Evolutionary conservation across 2,888 invertebrate genomes (phyloP).

Genomic region (Ennomos erosarius): DNA sequence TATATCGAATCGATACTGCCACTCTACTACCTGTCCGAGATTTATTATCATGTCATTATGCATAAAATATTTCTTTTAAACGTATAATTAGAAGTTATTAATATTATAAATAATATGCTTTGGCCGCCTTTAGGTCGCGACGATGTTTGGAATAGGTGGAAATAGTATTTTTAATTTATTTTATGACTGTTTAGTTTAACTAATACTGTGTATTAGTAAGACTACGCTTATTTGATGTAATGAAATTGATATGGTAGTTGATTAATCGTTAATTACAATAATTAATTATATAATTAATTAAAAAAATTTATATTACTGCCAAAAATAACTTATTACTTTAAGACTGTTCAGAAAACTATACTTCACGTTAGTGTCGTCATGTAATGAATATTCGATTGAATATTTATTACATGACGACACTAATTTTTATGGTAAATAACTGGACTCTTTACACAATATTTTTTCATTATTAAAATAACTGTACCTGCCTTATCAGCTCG

Average conservation of each 20-base stretch:
- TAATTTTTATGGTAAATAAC: no score
- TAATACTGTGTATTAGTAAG: slow-evolving; percentile 42
- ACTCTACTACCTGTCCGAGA: slow-evolving; percentile 69
- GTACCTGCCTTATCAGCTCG: slow-evolving; percentile 17
- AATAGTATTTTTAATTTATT: slow-evolving; percentile 51
- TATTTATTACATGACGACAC: no score
- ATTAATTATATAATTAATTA: no score
- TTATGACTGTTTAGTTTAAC: slow-evolving; percentile 43
- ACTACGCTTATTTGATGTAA: slow-evolving; percentile 23
- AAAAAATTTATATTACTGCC: no score
- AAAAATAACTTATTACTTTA: no score
- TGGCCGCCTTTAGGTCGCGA: slow-evolving; percentile 54
- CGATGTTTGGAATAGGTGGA: slow-evolving; percentile 52
- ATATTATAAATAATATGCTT: slow-evolving; percentile 80
- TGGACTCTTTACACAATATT: no score
- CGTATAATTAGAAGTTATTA: slow-evolving; percentile 84
- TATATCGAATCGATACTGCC: slow-evolving; percentile 48
- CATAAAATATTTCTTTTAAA: slow-evolving; percentile 84
- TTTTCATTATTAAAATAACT: slow-evolving; percentile 16
- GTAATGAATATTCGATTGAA: no score
- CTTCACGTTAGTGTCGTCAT: no score
- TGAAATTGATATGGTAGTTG: no score
- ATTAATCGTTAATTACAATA: no score
- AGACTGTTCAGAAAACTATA: no score
- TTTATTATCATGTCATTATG: slow-evolving; percentile 84